Evolutionary conservation across 2,888 invertebrate species (phyloP).

Genomic region (Lasiommata megera): DNA sequence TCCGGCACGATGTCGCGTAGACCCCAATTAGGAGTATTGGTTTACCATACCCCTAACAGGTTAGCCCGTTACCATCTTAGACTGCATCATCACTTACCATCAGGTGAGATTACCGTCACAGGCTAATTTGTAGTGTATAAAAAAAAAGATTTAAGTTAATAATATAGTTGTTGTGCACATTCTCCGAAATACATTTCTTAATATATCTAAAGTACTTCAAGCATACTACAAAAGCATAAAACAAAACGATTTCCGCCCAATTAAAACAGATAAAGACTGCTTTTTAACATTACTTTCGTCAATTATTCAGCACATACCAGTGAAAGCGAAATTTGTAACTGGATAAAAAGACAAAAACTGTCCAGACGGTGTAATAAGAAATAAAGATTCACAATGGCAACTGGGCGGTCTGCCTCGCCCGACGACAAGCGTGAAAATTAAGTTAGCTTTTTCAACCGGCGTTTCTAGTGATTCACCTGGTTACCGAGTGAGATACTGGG

Average conservation of each 20-base stretch:
- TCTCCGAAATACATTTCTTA: neutral
- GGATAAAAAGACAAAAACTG: constrained; percentile 38
- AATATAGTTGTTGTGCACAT: no score
- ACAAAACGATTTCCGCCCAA: constrained; percentile 10
- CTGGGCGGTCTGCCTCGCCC: constrained; percentile 25
- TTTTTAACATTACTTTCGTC: constrained; percentile 31
- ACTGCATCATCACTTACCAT: no score
- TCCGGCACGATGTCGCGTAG: no score
- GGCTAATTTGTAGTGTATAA: no score
- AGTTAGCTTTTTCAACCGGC: constrained; percentile 64
- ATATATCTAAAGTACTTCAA: neutral
- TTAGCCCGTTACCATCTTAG: no score
- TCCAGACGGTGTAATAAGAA: constrained; percentile 16
- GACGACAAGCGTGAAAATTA: constrained; percentile 65
- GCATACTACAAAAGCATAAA: neutral
- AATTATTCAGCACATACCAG: constrained; percentile 47
- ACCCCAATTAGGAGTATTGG: no score
- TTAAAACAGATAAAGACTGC: constrained; percentile 21
- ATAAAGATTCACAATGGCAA: constrained; percentile 27
- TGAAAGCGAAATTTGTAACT: constrained; percentile 64
- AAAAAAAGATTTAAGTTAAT: no score
- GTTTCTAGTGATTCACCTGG: constrained; percentile 32
- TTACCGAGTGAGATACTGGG: neutral
- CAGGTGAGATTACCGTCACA: no score
- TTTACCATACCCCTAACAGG: no score